Conservation (phyloP, 2,113 vertebrate genomes). For the Oryzias celebensis region DNA sequence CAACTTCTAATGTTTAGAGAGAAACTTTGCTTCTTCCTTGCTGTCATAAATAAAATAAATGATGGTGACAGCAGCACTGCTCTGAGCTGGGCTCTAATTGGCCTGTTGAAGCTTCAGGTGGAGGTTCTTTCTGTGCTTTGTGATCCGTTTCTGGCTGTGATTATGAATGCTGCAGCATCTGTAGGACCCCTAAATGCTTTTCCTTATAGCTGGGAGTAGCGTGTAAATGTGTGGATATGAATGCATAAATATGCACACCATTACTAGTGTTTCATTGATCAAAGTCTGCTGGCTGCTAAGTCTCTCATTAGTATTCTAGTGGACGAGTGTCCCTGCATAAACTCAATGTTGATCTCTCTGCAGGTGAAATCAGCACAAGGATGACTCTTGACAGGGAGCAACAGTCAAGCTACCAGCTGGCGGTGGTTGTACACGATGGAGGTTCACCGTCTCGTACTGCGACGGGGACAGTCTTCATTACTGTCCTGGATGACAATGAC, state of each 20-base stretch:
- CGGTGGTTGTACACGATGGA: constrained; percentile 89
- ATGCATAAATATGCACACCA: constrained; percentile 16
- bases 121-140: constrained; percentile 36
- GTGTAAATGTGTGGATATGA: not conserved
- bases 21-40: not conserved
- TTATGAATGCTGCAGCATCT: constrained; percentile 29
- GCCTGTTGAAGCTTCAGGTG: constrained; percentile 51
- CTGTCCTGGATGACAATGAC: constrained; percentile 94
- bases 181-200: constrained; percentile 11
- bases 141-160: constrained; percentile 40
- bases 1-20: constrained; percentile 21
- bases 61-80: constrained; percentile 31
- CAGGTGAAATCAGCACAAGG: constrained; percentile 92
- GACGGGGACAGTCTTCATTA: constrained; percentile 88
- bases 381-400: constrained; percentile 88
- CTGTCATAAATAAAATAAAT: constrained; percentile 51
- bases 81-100: constrained; percentile 58
- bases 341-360: constrained; percentile 22
- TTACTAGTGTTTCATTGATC: constrained; percentile 50
- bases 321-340: constrained; percentile 13
- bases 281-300: constrained; percentile 44
- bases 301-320: constrained; percentile 49
- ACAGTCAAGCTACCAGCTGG: constrained; percentile 91
- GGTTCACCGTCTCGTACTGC: constrained; percentile 88
- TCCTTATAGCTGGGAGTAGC: constrained; percentile 5